Conservation (phyloP, 2,888 invertebrate species). For the Euclidia mi region DNA sequence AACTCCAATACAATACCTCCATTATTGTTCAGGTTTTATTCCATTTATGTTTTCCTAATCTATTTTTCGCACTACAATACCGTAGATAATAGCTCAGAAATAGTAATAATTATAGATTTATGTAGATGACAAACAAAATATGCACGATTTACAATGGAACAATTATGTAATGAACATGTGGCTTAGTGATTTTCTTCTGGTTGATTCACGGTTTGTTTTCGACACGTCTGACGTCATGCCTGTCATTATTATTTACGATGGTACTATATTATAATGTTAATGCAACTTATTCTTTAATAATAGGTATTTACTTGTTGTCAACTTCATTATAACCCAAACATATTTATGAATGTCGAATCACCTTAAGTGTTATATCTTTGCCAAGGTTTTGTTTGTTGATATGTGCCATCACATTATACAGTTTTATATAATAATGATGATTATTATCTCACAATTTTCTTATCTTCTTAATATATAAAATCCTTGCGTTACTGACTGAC, state of each 20-base stretch:
- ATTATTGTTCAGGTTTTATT: too few species aligned
- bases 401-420: not conserved
- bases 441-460: not conserved
- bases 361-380: not conserved
- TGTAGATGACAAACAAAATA: too few species aligned
- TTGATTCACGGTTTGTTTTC: conserved; percentile 18
- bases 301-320: conserved; percentile 2
- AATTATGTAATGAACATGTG: conserved; percentile 17
- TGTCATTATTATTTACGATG: conserved; percentile 4
- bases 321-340: not conserved
- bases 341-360: conserved; percentile 1
- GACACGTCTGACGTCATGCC: conserved; percentile 9
- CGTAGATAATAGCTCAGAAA: not conserved
- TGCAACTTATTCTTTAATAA: conserved; percentile 5
- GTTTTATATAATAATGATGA: not conserved
- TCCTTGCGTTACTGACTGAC: too few species aligned
- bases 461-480: too few species aligned
- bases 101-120: not conserved
- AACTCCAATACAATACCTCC: too few species aligned
- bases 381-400: not conserved
- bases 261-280: conserved; percentile 9
- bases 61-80: too few species aligned
- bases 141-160: conserved; percentile 4
- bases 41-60: too few species aligned
- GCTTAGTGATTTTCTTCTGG: conserved; percentile 15